phyloP scores from a whole-genome alignment of 2,113 vertebrate species.

The Cochlearius cochlearius region DNA sequence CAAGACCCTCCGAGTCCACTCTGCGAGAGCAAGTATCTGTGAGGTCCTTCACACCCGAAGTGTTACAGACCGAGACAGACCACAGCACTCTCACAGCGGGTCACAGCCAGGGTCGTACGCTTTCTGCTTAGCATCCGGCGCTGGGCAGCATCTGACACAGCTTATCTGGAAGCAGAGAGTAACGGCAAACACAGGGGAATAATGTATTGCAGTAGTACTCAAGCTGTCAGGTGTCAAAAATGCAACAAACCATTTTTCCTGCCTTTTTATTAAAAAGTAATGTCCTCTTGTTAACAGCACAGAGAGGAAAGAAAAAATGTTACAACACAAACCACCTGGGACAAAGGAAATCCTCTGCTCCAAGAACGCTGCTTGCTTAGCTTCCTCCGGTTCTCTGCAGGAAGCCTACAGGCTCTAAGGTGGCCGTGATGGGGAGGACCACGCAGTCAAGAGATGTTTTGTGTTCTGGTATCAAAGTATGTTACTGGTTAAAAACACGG shows the following conservation, averaged over 20 bases:
- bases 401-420: neutral
- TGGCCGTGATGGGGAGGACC: neutral
- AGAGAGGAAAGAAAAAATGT: slow-evolving; percentile 47
- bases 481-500: slow-evolving; percentile 36
- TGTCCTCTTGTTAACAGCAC: slow-evolving; percentile 74
- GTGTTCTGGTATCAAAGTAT: slow-evolving; percentile 32
- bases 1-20: too few relatives aligned
- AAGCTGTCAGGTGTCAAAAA: neutral
- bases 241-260: neutral
- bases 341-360: slow-evolving; percentile 58
- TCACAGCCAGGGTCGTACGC: rapidly evolving
- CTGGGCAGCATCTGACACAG: neutral
- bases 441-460: neutral
- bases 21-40: neutral
- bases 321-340: slow-evolving; percentile 75
- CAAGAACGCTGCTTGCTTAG: neutral
- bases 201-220: neutral
- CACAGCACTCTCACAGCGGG: rapidly evolving
- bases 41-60: neutral
- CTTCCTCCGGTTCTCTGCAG: neutral
- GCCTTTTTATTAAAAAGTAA: slow-evolving; percentile 80
- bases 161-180: neutral
- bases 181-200: neutral
- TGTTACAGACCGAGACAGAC: rapidly evolving
- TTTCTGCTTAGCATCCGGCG: rapidly evolving